Percentiles rank a stretch among this genome's conserved stretches.
Evolutionary conservation across 2,888 invertebrate species (phyloP).

Genomic region (Tromatobia lineatoria): DNA sequence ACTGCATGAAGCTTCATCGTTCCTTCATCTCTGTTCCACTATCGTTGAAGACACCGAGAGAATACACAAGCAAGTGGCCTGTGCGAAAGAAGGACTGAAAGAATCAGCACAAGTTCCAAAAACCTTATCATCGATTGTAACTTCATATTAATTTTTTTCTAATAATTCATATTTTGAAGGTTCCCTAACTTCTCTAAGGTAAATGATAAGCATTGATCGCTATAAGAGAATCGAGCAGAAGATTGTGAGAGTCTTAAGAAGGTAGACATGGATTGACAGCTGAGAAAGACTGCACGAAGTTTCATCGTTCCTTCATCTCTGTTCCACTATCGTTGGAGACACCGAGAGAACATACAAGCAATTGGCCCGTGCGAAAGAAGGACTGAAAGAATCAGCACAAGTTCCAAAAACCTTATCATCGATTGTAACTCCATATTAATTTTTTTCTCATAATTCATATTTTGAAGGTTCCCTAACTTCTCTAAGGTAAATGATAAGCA

Average conservation of each 20-base stretch:
- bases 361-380: neutral
- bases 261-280: conserved; percentile 64
- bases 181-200: neutral
- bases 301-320: conserved; percentile 24
- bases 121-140: neutral
- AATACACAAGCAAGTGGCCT: conserved; percentile 22
- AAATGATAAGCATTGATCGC: neutral
- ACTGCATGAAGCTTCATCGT: conserved; percentile 41
- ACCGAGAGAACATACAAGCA: conserved; percentile 37
- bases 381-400: no score
- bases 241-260: neutral
- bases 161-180: no score
- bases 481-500: neutral
- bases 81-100: no score
- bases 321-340: conserved; percentile 9
- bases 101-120: no score
- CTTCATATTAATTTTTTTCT: no score
- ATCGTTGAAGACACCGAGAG: conserved; percentile 20
- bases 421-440: no score
- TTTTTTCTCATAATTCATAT: no score
- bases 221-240: conserved; percentile 27
- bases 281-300: conserved; percentile 48
- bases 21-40: conserved; percentile 12
- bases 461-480: neutral
- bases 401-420: neutral